Evolutionary conservation across 2,797 vertebrate genomes (phyloP).

Genomic region (Enteromius mattozi): DNA sequence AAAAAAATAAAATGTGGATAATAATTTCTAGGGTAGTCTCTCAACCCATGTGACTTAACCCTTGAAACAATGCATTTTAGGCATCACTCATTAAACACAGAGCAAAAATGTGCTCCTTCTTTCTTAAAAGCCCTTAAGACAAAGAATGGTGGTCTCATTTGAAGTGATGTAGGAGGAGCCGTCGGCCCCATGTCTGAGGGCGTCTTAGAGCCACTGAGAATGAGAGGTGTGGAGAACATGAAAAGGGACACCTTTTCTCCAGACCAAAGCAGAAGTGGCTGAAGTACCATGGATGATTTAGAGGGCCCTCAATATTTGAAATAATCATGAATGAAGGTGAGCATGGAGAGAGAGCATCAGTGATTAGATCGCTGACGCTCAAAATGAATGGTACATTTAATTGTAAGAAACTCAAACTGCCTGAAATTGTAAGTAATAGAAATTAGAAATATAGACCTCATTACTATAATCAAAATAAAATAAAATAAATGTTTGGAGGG

Average conservation of each 20-base stretch:
- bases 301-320: constrained; percentile 35
- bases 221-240: constrained; percentile 24
- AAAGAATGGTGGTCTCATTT: background rate
- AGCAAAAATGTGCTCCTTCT: constrained; percentile 4
- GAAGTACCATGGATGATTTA: constrained; percentile 31
- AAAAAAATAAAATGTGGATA: background rate
- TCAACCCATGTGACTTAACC: background rate
- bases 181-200: constrained; percentile 8
- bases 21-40: constrained; percentile 2
- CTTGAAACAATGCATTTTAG: constrained; percentile 11
- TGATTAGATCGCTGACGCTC: constrained; percentile 27
- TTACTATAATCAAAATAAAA: no score
- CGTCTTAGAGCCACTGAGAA: background rate
- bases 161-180: constrained; percentile 27
- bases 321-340: constrained; percentile 23
- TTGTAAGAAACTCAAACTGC: background rate
- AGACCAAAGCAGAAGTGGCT: constrained; percentile 31
- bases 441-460: no score
- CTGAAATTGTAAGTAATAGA: background rate
- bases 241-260: constrained; percentile 12
- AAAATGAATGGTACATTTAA: constrained; percentile 11
- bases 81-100: background rate
- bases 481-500: background rate
- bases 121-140: constrained; percentile 36
- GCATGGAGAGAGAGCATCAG: constrained; percentile 3